phyloP scores from a whole-genome alignment of 2,888 invertebrate species.

The Stictocephala bisonia region DNA sequence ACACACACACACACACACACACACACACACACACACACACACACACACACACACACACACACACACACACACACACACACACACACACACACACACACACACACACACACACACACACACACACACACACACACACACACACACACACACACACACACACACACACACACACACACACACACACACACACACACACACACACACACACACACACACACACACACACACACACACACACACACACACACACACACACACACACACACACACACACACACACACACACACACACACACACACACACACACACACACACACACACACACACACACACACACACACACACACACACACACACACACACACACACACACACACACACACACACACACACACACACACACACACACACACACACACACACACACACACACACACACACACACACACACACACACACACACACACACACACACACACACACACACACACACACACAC shows the following conservation, averaged over 20 bases:
- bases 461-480: conserved; percentile 18
- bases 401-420: conserved; percentile 36
- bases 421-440: conserved; percentile 36
- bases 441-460: background rate
- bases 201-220: conserved; percentile 33
- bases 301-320: conserved; percentile 33
- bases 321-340: conserved; percentile 28
- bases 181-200: conserved; percentile 33
- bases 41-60: conserved; percentile 33
- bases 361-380: background rate
- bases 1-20: conserved; percentile 25
- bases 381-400: conserved; percentile 36
- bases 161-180: conserved; percentile 33
- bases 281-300: conserved; percentile 33
- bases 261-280: conserved; percentile 33
- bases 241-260: conserved; percentile 30
- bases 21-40: conserved; percentile 30
- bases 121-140: conserved; percentile 25
- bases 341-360: conserved; percentile 21
- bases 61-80: conserved; percentile 33
- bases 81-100: conserved; percentile 25
- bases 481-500: conserved; percentile 36
- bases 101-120: conserved; percentile 33
- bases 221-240: conserved; percentile 30
- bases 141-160: conserved; percentile 30